Evolutionary conservation across 2,113 vertebrate species (phyloP).

Genomic region (Mesitornis unicolor): DNA sequence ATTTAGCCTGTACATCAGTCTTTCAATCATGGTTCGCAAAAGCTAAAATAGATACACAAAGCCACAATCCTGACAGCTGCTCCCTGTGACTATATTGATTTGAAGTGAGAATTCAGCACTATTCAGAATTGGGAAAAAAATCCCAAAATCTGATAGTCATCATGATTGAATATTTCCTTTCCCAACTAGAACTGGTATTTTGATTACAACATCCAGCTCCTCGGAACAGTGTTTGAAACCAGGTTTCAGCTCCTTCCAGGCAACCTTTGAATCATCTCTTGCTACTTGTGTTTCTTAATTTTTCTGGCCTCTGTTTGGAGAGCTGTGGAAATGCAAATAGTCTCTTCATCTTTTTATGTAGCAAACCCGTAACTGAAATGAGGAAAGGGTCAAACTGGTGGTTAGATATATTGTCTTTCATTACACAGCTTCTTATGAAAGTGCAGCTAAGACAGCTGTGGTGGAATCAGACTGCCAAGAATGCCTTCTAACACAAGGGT

Average conservation of each 20-base stretch:
- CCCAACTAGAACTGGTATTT: not conserved
- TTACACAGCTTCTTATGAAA: not conserved
- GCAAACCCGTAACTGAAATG: not conserved
- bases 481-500: not conserved
- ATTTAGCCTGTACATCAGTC: not conserved
- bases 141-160: not conserved
- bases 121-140: not conserved
- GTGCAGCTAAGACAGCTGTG: slow-evolving; percentile 26
- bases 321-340: not conserved
- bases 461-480: not conserved
- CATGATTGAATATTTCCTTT: not conserved
- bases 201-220: not conserved
- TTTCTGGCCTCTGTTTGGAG: not conserved
- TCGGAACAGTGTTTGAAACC: not conserved
- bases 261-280: not conserved
- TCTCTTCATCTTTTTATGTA: not conserved
- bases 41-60: not conserved
- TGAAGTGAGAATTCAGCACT: not conserved
- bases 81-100: not conserved
- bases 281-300: not conserved
- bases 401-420: slow-evolving; percentile 52
- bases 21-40: not conserved
- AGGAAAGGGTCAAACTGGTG: slow-evolving; percentile 31
- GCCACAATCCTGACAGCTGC: not conserved
- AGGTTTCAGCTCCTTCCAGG: not conserved